Conservation (phyloP, 2,888 invertebrate species). For the Lithophane leautieri region DNA sequence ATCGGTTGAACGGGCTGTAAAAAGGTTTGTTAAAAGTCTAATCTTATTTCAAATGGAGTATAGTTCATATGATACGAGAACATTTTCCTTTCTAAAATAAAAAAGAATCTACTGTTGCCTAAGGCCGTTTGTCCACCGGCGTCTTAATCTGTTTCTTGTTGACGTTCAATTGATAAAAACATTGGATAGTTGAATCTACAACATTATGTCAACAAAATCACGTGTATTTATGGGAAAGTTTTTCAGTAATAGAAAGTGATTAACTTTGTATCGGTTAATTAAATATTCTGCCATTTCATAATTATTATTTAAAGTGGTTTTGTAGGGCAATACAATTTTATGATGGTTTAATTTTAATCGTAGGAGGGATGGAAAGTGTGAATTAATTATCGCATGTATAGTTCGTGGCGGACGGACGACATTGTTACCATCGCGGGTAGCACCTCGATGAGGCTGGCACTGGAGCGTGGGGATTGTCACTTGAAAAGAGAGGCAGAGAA, state of each 20-base stretch:
- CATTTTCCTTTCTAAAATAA: background rate
- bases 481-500: background rate
- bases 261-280: background rate
- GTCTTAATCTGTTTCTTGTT: too few relatives aligned
- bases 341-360: slow-evolving; percentile 7
- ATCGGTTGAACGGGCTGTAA: too few relatives aligned
- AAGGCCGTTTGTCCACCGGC: too few relatives aligned
- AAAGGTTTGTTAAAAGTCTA: too few relatives aligned
- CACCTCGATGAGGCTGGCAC: background rate
- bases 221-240: slow-evolving; percentile 6
- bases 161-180: background rate
- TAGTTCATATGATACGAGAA: too few relatives aligned
- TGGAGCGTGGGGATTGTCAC: background rate
- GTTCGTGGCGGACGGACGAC: background rate
- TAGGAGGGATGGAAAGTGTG: background rate
- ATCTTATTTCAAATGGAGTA: too few relatives aligned
- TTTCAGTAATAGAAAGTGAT: background rate
- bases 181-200: background rate
- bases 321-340: background rate
- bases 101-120: background rate
- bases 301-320: slow-evolving; percentile 13
- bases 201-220: slow-evolving; percentile 5
- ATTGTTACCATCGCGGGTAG: background rate
- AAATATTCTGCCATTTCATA: background rate
- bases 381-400: background rate